Evolutionary conservation across 2,797 vertebrate species (phyloP), one percentile per base, ranked within the genome.

Genomic region (Carcharodon carcharias): DNA sequence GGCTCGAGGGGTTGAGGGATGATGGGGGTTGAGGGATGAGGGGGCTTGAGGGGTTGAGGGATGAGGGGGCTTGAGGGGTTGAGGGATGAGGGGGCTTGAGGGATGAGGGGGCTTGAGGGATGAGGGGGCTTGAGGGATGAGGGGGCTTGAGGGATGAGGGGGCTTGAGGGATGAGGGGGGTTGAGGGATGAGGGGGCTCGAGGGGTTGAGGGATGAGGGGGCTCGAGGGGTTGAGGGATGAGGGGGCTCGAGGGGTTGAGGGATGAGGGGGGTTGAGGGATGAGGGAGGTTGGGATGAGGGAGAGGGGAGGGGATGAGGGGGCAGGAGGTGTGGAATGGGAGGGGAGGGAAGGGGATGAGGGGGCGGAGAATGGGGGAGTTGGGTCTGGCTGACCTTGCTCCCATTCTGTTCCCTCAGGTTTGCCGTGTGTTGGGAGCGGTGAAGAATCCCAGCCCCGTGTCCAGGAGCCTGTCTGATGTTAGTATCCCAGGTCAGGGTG

Each of bases 391-490:
- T 93, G 63, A 45, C 91, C 23, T 93, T 67, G 69, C 50, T 56
- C 28, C 69, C 54, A 18, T 67, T 67, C 35, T 93, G 61, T 45
- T 23, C 40, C 23, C 96, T 89, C 97, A 99, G 99, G 98, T 99
- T 96, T 98, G 98, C 96, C 98, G 97, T 96, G 97, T 98, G 96
- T 97, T 98, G 96, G 98, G 98, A 96, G 98, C 98, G 91, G 97
- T 99, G 96, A 98, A 97, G 97, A 98, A 96, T 96, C 98, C 98
- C 97, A 97, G 97, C 97, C 98, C 98, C 97, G 98, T 98, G 97
- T 98, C 98, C 97, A 98, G 98, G 98, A 73, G 45, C 12, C 2
- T 95, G 45, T 95, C 94, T 56, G 94, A 95, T 56, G 94, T 95
- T 56, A 95, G 94, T 95, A 95, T 94, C 4, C 35, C 35, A 7